Evolutionary conservation across 2,888 invertebrate species (phyloP).

Genomic region (Hydriomena furcata): DNA sequence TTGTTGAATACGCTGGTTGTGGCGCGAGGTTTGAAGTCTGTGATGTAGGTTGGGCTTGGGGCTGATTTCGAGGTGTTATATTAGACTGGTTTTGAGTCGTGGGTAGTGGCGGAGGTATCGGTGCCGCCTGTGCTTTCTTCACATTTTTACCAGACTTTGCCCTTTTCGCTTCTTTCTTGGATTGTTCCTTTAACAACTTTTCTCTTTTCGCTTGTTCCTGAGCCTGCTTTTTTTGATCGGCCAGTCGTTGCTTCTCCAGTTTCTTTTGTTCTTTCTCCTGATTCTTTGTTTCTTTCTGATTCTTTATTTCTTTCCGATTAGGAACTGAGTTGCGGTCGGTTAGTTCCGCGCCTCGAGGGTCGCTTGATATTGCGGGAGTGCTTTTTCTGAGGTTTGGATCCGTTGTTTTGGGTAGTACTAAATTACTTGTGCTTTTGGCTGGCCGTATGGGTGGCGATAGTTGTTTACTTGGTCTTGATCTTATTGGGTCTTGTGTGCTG

Average conservation of each 20-base stretch:
- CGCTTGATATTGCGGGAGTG: slow-evolving; percentile 50
- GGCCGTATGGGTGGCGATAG: slow-evolving; percentile 34
- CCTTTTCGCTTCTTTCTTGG: slow-evolving; percentile 43
- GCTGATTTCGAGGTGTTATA: slow-evolving; percentile 5
- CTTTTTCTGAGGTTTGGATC: slow-evolving; percentile 47
- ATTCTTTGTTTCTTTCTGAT: slow-evolving; percentile 36
- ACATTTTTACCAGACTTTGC: slow-evolving; percentile 39
- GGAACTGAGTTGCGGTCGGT: slow-evolving; percentile 34
- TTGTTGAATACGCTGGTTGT: slow-evolving; percentile 48
- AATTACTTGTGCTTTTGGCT: slow-evolving; percentile 58
- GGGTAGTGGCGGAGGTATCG: slow-evolving; percentile 19
- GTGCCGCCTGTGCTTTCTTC: slow-evolving; percentile 37
- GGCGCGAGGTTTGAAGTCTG: slow-evolving; percentile 23
- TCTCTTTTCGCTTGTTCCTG: slow-evolving; percentile 54
- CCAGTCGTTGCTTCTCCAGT: slow-evolving; percentile 54
- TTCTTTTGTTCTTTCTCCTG: slow-evolving; percentile 56
- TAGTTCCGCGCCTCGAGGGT: slow-evolving; percentile 48
- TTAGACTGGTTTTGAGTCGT: background rate
- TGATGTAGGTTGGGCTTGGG: slow-evolving; percentile 23
- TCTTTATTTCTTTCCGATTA: slow-evolving; percentile 40
- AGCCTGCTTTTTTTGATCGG: slow-evolving; percentile 50
- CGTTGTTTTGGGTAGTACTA: slow-evolving; percentile 40
- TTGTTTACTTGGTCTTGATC: slow-evolving; percentile 40
- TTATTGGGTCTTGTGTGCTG: slow-evolving; percentile 41
- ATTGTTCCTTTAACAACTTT: slow-evolving; percentile 47